Percentiles rank a stretch among this genome's conserved stretches.
Conservation (phyloP, 2,797 vertebrate species). For the Phrynocephalus guinanensis region DNA sequence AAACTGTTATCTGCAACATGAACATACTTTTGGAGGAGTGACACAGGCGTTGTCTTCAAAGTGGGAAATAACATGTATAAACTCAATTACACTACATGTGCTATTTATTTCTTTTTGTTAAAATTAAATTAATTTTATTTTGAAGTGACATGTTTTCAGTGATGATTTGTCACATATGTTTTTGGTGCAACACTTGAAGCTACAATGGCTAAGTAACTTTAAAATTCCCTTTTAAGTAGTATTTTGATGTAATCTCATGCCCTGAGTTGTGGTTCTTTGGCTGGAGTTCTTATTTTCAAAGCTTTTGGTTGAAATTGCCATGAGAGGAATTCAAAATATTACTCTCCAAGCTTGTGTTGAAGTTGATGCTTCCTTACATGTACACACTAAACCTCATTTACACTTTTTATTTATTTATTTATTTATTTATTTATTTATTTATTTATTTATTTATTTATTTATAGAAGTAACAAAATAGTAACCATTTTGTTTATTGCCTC, state of each 20-base stretch:
- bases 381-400: slow-evolving; percentile 37
- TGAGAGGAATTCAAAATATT: slow-evolving; percentile 18
- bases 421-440: too few relatives aligned
- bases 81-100: neutral
- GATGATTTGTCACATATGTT: neutral
- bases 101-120: neutral
- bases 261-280: neutral
- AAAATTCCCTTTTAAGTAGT: neutral
- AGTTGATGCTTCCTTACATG: neutral
- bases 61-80: neutral
- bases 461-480: too few relatives aligned
- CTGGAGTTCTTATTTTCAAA: neutral
- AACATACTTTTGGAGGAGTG: too few relatives aligned
- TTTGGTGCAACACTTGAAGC: slow-evolving; percentile 1
- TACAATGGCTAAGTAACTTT: neutral
- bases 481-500: too few relatives aligned
- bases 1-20: too few relatives aligned
- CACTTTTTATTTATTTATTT: too few relatives aligned
- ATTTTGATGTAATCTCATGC: neutral
- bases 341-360: neutral
- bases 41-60: neutral
- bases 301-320: neutral
- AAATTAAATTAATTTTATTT: neutral
- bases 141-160: neutral
- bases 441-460: too few relatives aligned